A percentile compares a stretch with the other conserved stretches of the same genome.
Conservation (phyloP, 2,797 vertebrate genomes). For the Triplophysa bombifrons region DNA sequence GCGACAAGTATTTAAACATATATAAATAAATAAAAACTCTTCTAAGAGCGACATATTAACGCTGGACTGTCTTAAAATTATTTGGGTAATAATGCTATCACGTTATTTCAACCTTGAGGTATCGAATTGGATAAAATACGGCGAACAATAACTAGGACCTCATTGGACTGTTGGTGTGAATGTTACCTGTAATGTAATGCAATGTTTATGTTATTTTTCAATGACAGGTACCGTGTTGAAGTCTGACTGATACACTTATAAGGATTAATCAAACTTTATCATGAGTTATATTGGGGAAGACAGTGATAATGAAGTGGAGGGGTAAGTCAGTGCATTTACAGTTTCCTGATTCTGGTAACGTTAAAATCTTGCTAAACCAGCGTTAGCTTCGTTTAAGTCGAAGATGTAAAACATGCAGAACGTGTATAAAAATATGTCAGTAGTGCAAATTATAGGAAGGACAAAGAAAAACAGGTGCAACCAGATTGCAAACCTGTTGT, state of each 20-base stretch:
- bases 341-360: not conserved
- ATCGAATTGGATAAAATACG: not conserved
- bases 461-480: not conserved
- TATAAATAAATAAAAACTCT: not conserved
- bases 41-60: not conserved
- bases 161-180: not conserved
- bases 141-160: not conserved
- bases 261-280: not conserved
- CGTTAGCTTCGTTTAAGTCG: no score
- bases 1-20: not conserved
- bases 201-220: not conserved
- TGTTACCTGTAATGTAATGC: not conserved
- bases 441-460: no score
- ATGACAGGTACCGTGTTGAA: not conserved
- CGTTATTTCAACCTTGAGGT: not conserved
- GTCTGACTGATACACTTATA: not conserved
- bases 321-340: conserved; percentile 50
- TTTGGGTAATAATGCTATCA: not conserved
- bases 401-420: not conserved
- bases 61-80: not conserved
- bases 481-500: no score
- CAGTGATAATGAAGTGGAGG: conserved; percentile 51
- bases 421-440: not conserved
- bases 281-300: conserved; percentile 53
- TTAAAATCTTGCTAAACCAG: not conserved